These are phyloP conservation scores for Mirza zaza DNA, from an alignment of 2,113 vertebrate genomes.

Conservation along the genomic window DNA sequence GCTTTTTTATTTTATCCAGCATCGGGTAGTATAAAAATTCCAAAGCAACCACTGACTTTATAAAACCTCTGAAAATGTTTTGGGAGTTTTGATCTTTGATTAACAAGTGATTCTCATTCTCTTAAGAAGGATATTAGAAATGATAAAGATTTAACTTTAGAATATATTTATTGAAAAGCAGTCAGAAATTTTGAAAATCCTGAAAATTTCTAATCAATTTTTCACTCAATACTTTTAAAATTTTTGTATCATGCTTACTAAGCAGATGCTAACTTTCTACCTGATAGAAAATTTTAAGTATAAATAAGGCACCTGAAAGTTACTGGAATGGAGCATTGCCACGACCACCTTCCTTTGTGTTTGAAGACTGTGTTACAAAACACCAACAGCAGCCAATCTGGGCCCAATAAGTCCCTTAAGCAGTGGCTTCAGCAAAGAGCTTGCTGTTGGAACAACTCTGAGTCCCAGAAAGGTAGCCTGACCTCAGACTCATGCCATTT, in stretches of 20 bases:
- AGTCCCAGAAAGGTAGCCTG: neutral
- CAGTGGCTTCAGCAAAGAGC: neutral
- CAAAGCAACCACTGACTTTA: neutral
- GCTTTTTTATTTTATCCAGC: neutral
- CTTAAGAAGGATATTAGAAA: neutral
- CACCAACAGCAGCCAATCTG: neutral
- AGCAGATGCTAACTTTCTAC: neutral
- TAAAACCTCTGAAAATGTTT: neutral
- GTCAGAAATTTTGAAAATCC: neutral
- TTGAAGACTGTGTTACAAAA: neutral
- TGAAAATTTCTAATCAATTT: conserved; percentile 12
- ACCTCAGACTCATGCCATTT: neutral
- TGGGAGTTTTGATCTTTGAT: neutral
- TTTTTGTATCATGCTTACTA: neutral
- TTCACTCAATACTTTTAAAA: neutral
- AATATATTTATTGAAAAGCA: neutral
- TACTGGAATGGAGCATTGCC: neutral
- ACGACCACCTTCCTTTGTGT: neutral
- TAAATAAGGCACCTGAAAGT: neutral
- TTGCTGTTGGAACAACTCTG: neutral
- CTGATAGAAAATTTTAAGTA: neutral
- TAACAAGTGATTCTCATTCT: neutral
- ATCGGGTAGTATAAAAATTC: neutral
- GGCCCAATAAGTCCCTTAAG: neutral
- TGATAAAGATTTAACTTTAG: neutral